Conservation (phyloP, 2,888 invertebrate genomes). For the Sepioteuthis lessoniana region DNA sequence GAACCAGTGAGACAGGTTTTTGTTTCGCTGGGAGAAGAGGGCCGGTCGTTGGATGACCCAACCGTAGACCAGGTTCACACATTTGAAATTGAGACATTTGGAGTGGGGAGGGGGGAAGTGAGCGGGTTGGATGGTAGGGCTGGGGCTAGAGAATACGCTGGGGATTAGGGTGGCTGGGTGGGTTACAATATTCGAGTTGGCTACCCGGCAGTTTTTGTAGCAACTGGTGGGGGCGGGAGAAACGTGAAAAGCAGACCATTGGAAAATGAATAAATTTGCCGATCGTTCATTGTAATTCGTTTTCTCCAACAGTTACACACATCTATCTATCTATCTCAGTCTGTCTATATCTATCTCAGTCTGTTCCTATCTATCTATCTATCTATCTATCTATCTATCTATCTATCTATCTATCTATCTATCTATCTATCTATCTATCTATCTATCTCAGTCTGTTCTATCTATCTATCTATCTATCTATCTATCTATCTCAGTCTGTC, state of each 20-base stretch:
- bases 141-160: no score
- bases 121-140: neutral
- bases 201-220: neutral
- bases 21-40: neutral
- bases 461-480: neutral
- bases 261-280: neutral
- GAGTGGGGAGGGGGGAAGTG: neutral
- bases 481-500: neutral
- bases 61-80: slow-evolving; percentile 10
- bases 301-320: no score
- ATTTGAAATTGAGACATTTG: neutral
- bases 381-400: neutral
- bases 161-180: neutral
- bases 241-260: neutral
- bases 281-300: no score
- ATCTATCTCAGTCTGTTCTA: no score
- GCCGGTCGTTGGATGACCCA: slow-evolving; percentile 10
- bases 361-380: neutral
- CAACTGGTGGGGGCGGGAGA: neutral
- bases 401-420: no score
- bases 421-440: no score
- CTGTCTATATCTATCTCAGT: neutral
- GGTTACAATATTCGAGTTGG: neutral
- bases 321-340: neutral
- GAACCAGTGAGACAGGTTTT: slow-evolving; percentile 33